phyloP scores from a whole-genome alignment of 2,797 vertebrate species.

The Cetoscarus ocellatus region DNA sequence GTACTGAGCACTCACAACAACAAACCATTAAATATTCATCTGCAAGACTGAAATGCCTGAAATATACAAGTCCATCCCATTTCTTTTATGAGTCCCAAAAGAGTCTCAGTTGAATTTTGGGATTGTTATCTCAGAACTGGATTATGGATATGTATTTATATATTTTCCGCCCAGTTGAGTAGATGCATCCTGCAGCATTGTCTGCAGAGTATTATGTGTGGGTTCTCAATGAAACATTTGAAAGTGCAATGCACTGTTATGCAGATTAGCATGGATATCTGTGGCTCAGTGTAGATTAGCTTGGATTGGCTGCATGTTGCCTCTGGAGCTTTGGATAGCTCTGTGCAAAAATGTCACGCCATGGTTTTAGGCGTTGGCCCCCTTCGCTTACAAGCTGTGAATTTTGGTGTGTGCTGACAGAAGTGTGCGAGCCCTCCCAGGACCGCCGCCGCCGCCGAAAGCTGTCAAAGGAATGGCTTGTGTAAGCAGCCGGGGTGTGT shows the following conservation, averaged over 20 bases:
- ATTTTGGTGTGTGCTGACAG: conserved; percentile 54
- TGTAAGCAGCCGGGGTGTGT: conserved; percentile 69
- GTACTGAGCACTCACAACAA: conserved; percentile 51
- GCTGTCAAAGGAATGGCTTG: conserved; percentile 71
- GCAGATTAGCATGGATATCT: conserved; percentile 68
- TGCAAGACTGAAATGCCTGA: conserved; percentile 37
- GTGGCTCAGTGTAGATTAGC: conserved; percentile 71
- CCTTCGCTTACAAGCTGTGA: conserved; percentile 62
- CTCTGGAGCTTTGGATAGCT: conserved; percentile 62
- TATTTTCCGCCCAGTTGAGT: conserved; percentile 17
- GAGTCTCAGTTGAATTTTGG: conserved; percentile 29
- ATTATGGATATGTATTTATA: conserved; percentile 11
- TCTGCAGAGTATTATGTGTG: conserved; percentile 32
- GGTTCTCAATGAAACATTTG: conserved; percentile 47
- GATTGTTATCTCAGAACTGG: conserved; percentile 29
- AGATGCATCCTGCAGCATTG: conserved; percentile 32
- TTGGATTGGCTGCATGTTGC: conserved; percentile 57
- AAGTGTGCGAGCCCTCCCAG: conserved; percentile 50
- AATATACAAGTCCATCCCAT: conserved; percentile 37
- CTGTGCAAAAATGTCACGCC: conserved; percentile 67
- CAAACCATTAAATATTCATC: conserved; percentile 73
- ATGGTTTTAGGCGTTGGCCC: conserved; percentile 56
- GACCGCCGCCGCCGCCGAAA: conserved; percentile 22
- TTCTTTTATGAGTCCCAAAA: conserved; percentile 54
- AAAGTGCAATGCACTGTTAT: conserved; percentile 47